These are phyloP conservation scores for Panthera uncia DNA, from an alignment of 2,113 vertebrate genomes.

Conservation along the genomic window DNA sequence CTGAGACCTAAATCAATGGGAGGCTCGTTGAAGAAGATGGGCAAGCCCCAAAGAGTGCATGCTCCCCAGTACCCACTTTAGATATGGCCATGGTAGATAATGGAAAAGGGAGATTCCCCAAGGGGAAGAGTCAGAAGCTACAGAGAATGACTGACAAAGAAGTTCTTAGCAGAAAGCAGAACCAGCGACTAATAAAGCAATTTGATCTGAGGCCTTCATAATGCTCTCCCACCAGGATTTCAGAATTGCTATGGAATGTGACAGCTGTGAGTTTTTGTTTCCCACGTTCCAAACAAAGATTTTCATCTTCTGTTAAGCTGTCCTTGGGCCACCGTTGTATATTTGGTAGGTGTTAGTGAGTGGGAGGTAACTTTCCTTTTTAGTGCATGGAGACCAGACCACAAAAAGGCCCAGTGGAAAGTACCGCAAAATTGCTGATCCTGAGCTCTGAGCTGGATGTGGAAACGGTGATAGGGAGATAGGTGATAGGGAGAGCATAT, in stretches of 20 bases:
- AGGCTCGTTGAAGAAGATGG: not conserved
- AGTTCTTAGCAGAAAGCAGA: not conserved
- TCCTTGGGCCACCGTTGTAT: not conserved
- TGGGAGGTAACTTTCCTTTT: not conserved
- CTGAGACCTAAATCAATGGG: not conserved
- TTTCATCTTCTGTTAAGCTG: not conserved
- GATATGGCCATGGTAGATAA: not conserved
- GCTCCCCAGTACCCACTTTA: not conserved
- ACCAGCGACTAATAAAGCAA: not conserved
- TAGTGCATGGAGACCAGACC: not conserved
- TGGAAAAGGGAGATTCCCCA: not conserved
- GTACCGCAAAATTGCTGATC: too few species aligned
- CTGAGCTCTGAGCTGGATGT: not conserved
- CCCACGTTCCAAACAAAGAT: not conserved
- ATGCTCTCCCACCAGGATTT: not conserved
- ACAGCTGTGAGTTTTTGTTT: not conserved
- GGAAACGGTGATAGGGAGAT: not conserved
- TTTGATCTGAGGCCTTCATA: not conserved
- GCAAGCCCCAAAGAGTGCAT: not conserved
- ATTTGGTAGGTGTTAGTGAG: not conserved
- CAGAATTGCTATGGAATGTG: not conserved
- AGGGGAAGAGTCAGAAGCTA: not conserved
- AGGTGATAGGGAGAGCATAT: not conserved
- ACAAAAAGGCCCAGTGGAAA: not conserved
- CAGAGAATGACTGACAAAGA: not conserved